Percentiles rank a stretch among this genome's conserved stretches.
Conservation (phyloP, 2,888 invertebrate species). For the Steinernema carpocapsae region DNA sequence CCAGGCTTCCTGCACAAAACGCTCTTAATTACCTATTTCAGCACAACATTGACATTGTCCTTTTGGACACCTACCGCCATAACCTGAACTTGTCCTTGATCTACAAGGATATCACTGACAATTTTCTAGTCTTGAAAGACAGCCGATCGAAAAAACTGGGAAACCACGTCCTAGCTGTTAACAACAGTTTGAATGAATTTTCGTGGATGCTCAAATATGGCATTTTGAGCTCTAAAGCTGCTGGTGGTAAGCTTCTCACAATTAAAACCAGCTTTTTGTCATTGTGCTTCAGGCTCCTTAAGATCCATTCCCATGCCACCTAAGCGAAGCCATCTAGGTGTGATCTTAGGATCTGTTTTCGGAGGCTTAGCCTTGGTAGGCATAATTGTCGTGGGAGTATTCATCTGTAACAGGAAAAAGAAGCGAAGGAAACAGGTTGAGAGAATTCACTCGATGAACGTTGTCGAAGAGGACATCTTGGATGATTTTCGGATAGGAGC, state of each 20-base stretch:
- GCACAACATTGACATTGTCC: conserved; percentile 9
- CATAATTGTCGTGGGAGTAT: not conserved
- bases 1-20: too few relatives aligned
- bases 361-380: not conserved
- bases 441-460: not conserved
- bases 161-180: not conserved
- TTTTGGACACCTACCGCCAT: not conserved
- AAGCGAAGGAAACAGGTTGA: not conserved
- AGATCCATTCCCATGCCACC: not conserved
- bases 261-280: not conserved
- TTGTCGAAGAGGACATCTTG: not conserved
- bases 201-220: not conserved
- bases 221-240: not conserved
- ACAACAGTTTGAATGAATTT: not conserved
- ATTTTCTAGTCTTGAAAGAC: not conserved
- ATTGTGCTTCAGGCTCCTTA: not conserved
- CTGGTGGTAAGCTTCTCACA: not conserved
- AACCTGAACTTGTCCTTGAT: not conserved
- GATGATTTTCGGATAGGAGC: not conserved
- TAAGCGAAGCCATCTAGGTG: not conserved
- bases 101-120: not conserved
- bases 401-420: not conserved
- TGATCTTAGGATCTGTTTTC: not conserved
- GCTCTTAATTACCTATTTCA: not conserved
- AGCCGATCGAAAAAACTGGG: not conserved